Base-by-base conservation (phyloP, 2,113 vertebrate genomes). In the Upupa epops region DNA sequence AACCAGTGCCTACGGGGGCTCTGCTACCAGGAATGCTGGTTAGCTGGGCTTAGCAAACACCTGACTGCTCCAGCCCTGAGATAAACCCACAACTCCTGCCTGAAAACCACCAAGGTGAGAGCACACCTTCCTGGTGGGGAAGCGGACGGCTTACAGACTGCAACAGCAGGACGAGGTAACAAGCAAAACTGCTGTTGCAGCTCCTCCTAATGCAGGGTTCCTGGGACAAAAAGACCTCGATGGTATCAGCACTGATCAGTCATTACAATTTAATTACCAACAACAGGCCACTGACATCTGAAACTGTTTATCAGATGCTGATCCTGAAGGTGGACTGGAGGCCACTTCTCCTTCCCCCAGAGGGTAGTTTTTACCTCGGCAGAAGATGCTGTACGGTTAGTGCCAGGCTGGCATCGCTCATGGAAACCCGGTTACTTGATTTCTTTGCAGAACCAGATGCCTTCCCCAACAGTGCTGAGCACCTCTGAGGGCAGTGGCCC, bases 221-320 rank as follows among this genome's bases (percentile, higher is more conserved):
- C 89, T 1, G 0, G 95, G 84, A 96, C 93, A 96, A 96, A 96
- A 95, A 86, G 93, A 96, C 95, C 92, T 95, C 89, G 92, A 85
- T 95, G 56, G 83, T 58, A 96, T 93, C 95, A 89, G 92, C 86
- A 52, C 0, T 22, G 77, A 90, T 94, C 95, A 92, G 86, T 94
- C 96, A 95, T 95, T 96, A 95, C 93, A 59, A 84, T 96, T 96
- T 95, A 95, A 96, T 96, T 96, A 95, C 90, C 83, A 94, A 83
- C 94, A 96, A 95, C 85, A 88, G 86, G 84, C 82, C 95, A 91
- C 60, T 80, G 96, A 96, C 93, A 96, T 92, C 85, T 77, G 95
- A 96, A 96, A 94, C 95, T 94, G 56, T 79, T 93, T 74, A 94
- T 94, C 93, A 59, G 92, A 95, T 94, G 76, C 91, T 77, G 7